Base-by-base conservation (phyloP, 2,113 vertebrate genomes). In the Myanophis thanlyinensis region DNA sequence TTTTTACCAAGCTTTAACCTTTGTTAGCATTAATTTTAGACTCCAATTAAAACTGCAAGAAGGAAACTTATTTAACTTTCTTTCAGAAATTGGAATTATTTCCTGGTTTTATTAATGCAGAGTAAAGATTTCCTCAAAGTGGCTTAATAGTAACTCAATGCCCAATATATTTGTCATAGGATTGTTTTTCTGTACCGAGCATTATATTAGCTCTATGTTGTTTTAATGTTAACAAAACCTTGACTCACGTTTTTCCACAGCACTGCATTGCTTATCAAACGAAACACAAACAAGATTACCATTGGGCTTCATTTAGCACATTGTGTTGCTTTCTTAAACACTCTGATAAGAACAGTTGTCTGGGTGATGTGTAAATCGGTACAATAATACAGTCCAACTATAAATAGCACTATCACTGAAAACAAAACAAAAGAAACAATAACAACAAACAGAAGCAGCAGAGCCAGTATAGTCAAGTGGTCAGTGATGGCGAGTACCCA, bases 1-100 rank as follows among this genome's bases (percentile, higher is more conserved):
- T 91, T 85, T 91, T 89, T 56, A 47, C 59, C 46, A 80, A 3
- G 3, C 91, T 23, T 80, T 93, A 80, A 89, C 73, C 22, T 0
- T 91, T 89, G 80, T 92, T 94, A 94, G 94, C 94, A 95, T 92
- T 93, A 92, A 13, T 94, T 95, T 91, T 93, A 30, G 53, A 11
- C 91, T 4, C 4, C 5, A 85, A 80, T 40, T 73, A 95, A 96
- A 89, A 89, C 40, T 49, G 12, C 49, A 94, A 96, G 87, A 56
- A 91, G 54, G 87, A 73, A 54, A n/a, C 54, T 95, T 96, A 92
- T 96, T 97, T 93, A 94, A 91, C 96, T 96, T 88, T 40, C 51
- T 93, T 89, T 47, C 89, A 92, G 88, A 93, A 95, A 95, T 94
- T 93, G 91, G 93, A 94, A 93, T 96, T 94, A 40, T 0, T n/a